Conservation (phyloP, 2,888 invertebrate genomes). For the Keiferia lycopersicella region DNA sequence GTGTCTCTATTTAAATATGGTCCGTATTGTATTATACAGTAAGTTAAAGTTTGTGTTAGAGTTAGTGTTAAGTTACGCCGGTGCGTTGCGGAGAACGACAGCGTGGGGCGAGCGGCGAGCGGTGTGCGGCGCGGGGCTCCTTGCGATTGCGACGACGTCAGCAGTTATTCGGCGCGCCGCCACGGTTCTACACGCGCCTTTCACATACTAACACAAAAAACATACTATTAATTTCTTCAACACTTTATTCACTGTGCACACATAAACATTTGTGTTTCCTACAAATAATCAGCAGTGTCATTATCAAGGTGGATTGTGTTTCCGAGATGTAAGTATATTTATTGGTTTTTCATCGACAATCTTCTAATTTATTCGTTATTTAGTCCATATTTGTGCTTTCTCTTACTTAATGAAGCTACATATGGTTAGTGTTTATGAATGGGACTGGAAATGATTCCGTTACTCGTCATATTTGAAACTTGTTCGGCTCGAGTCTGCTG, state of each 20-base stretch:
- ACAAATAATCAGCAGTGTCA: constrained; percentile 30
- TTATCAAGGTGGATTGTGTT: constrained; percentile 23
- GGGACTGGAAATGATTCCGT: constrained; percentile 61
- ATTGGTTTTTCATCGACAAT: not conserved
- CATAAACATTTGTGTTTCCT: constrained; percentile 47
- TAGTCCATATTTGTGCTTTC: constrained; percentile 10
- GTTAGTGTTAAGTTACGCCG: not conserved
- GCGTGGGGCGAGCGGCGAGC: not conserved
- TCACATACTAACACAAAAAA: constrained; percentile 38
- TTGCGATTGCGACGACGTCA: constrained; percentile 6
- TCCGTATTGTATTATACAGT: not conserved
- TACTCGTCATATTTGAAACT: constrained; percentile 68
- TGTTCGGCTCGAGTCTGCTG: constrained; percentile 45
- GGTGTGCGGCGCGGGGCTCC: not conserved
- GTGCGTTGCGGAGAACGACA: not conserved
- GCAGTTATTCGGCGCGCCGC: constrained; percentile 18
- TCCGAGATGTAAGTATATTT: constrained; percentile 14
- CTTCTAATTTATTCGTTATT: constrained; percentile 17
- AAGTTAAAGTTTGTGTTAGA: constrained; percentile 14
- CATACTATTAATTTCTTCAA: constrained; percentile 49
- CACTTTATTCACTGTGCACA: constrained; percentile 43
- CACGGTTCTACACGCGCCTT: not conserved
- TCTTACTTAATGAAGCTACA: constrained; percentile 1
- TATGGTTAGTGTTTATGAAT: constrained; percentile 27
- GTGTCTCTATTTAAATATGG: not conserved